Conservation (phyloP, 2,113 vertebrate species). For the human (Homo sapiens) region GRCh38 chr1:94190001-94190500, state of each 20-base stretch:
- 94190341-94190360: neutral
- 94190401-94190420: neutral
- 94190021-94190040: slow-evolving; percentile 93
- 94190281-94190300: neutral
- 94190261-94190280: neutral
- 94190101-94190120: slow-evolving; percentile 1
- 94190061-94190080: slow-evolving; percentile 98
- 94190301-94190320: slow-evolving; percentile 31
- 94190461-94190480: neutral
- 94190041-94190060: slow-evolving; percentile 94
- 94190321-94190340: neutral
- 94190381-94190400: neutral
- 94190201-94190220: neutral
- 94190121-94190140: neutral
- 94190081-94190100: slow-evolving; percentile 85
- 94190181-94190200: neutral
- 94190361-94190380: slow-evolving; percentile 7
- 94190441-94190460: neutral
- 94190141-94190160: neutral
- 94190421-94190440: neutral
- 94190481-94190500: neutral
- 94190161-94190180: neutral
- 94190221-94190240: neutral
- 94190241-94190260: neutral
- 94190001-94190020: slow-evolving; percentile 95